phyloP scores from a whole-genome alignment of 2,113 vertebrate genomes.

The Trachemys scripta region DNA sequence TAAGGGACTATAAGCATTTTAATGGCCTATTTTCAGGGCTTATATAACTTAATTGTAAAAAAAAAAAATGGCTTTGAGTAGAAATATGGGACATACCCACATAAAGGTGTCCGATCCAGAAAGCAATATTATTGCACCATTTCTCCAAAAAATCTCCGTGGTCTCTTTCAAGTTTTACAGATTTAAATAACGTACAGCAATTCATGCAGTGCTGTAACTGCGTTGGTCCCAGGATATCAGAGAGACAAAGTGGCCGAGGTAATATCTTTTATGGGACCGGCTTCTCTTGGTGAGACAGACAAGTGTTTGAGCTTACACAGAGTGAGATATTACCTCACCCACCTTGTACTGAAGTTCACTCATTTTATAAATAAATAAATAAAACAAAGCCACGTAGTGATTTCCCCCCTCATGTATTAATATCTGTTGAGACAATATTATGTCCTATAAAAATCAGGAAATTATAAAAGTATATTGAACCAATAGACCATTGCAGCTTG shows the following conservation, averaged over 20 bases:
- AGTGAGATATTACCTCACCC: not conserved
- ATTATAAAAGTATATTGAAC: constrained; percentile 59
- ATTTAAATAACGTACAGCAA: not conserved
- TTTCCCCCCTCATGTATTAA: constrained; percentile 32
- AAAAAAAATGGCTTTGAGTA: not conserved
- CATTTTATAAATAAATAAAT: not conserved
- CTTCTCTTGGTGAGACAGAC: not conserved
- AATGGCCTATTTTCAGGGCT: not conserved
- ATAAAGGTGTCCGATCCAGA: not conserved
- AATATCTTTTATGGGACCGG: not conserved
- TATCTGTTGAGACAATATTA: constrained; percentile 2
- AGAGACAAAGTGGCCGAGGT: not conserved
- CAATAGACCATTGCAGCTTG: constrained; percentile 48
- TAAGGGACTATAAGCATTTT: not conserved
- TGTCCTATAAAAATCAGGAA: constrained; percentile 32
- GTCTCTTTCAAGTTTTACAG: not conserved
- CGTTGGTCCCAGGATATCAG: not conserved
- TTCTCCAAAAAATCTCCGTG: not conserved
- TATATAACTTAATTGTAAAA: not conserved
- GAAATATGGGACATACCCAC: not conserved
- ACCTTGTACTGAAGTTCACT: not conserved
- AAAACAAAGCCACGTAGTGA: not conserved
- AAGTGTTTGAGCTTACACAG: not conserved
- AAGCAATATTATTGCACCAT: not conserved
- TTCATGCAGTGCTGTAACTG: not conserved